A percentile compares a stretch with the other conserved stretches of the same genome.
phyloP scores from a whole-genome alignment of 1,140 invertebrate species.

The Camponotus vicinus region DNA sequence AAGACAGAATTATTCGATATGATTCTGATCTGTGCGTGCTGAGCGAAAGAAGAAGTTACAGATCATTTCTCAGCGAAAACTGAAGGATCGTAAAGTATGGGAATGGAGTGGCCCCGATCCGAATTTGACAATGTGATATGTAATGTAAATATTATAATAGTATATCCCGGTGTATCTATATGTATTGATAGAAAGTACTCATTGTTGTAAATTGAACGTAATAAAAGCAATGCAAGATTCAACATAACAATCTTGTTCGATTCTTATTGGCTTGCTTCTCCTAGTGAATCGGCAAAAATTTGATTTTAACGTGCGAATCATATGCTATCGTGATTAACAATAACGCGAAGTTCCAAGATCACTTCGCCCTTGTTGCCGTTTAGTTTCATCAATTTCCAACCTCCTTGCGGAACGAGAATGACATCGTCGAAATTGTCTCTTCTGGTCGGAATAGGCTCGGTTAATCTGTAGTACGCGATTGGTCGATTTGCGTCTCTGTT shows the following conservation, averaged over 20 bases:
- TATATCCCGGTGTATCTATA: slow-evolving; percentile 75
- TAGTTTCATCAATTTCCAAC: slow-evolving; percentile 77
- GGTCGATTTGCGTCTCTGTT: slow-evolving; percentile 73
- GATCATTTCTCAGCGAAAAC: slow-evolving; percentile 43
- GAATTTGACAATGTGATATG: slow-evolving; percentile 77
- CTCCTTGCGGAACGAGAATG: slow-evolving; percentile 73
- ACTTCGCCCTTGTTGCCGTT: slow-evolving; percentile 80
- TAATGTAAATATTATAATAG: slow-evolving; percentile 76
- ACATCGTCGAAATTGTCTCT: slow-evolving; percentile 71
- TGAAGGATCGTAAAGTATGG: slow-evolving; percentile 22
- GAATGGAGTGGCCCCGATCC: slow-evolving; percentile 27
- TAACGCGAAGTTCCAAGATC: slow-evolving; percentile 81
- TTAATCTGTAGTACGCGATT: slow-evolving; percentile 74
- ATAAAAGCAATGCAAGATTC: slow-evolving; percentile 70
- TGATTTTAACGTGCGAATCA: slow-evolving; percentile 7
- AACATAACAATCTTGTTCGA: slow-evolving; percentile 21
- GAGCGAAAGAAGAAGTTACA: background rate
- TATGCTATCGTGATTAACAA: slow-evolving; percentile 78
- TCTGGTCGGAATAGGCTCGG: slow-evolving; percentile 70
- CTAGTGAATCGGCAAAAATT: background rate
- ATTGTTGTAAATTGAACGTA: slow-evolving; percentile 78
- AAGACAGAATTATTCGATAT: background rate
- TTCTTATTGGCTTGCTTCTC: background rate
- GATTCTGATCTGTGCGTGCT: background rate
- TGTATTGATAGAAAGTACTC: slow-evolving; percentile 73